Conservation (phyloP, 2,797 vertebrate species). For the Sparus aurata region DNA sequence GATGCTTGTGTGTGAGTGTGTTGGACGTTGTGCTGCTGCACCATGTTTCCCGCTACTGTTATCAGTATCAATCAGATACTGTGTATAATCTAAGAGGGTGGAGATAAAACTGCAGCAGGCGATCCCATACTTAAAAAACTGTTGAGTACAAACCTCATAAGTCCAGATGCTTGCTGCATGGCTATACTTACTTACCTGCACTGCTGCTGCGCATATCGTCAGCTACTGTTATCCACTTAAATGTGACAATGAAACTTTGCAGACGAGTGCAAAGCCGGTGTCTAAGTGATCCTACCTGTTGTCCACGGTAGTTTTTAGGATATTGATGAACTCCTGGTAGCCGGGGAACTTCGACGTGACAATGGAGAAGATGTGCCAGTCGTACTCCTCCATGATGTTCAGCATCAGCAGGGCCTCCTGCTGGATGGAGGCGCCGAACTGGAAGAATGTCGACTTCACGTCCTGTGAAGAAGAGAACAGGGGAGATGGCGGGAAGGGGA, state of each 20-base stretch:
- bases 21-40: too few species aligned
- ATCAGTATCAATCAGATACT: not conserved
- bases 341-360: conserved; percentile 98
- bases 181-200: too few species aligned
- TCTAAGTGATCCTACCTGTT: conserved; percentile 82
- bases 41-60: not conserved
- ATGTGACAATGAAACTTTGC: not conserved
- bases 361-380: conserved; percentile 98
- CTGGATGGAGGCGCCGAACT: conserved; percentile 98
- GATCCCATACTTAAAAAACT: too few species aligned
- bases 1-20: too few species aligned
- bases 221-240: not conserved
- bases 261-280: not conserved
- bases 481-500: not conserved
- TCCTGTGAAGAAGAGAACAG: conserved; percentile 85
- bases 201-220: not conserved
- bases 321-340: conserved; percentile 96
- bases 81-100: too few species aligned
- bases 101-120: too few species aligned
- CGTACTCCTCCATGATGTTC: conserved; percentile 99
- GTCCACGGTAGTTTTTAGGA: conserved; percentile 96
- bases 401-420: conserved; percentile 97
- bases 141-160: not conserved
- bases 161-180: too few species aligned
- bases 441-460: conserved; percentile 96